phyloP scores from a whole-genome alignment of 2,888 invertebrate genomes.

The Incurvaria masculella region DNA sequence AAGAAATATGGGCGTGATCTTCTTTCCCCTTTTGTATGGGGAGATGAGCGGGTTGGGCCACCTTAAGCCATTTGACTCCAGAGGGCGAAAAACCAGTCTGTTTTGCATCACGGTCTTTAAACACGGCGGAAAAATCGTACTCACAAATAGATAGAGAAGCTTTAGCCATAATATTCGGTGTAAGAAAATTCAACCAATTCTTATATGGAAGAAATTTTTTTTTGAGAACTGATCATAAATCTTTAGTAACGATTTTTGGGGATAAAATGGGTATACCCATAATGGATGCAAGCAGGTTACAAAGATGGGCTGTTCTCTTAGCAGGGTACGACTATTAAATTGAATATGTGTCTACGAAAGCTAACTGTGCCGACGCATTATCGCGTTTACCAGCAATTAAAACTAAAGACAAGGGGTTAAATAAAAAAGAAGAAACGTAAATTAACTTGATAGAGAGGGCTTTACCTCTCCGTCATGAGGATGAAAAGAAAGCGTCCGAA shows the following conservation, averaged over 20 bases:
- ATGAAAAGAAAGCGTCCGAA: no score
- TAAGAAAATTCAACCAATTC: slow-evolving; percentile 4
- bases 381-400: slow-evolving; percentile 13
- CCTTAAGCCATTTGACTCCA: no score
- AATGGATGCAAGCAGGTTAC: slow-evolving; percentile 14
- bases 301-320: slow-evolving; percentile 14
- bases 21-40: no score
- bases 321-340: slow-evolving; percentile 14
- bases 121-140: no score
- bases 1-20: no score
- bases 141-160: slow-evolving; percentile 2
- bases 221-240: slow-evolving; percentile 17
- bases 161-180: slow-evolving; percentile 4
- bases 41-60: no score
- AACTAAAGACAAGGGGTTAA: no score
- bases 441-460: no score
- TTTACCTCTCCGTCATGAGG: no score
- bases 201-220: slow-evolving; percentile 10
- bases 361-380: slow-evolving; percentile 13
- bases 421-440: no score
- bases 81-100: no score
- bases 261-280: slow-evolving; percentile 14
- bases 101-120: no score
- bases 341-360: slow-evolving; percentile 8
- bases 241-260: slow-evolving; percentile 17